Percentiles rank a stretch among this genome's conserved stretches.
Conservation (phyloP, 2,797 vertebrate species). For the Molossus alvarezi region DNA sequence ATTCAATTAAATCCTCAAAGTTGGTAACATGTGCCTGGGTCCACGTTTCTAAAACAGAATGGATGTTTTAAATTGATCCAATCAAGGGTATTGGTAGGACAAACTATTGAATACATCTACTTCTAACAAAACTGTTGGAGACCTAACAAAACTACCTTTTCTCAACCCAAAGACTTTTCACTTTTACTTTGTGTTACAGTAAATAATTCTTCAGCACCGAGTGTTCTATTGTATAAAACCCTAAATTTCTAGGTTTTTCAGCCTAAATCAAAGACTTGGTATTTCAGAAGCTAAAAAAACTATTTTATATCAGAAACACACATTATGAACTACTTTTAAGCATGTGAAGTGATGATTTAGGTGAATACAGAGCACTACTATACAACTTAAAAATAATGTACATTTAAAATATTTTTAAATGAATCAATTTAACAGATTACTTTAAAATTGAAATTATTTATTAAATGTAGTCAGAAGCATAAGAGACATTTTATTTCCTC, state of each 20-base stretch:
- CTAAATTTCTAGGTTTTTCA: neutral
- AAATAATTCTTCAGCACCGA: neutral
- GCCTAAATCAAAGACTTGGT: neutral
- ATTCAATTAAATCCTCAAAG: neutral
- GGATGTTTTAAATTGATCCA: neutral
- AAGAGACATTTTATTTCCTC: neutral
- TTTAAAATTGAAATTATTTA: neutral
- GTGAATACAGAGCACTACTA: neutral
- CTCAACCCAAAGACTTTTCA: neutral
- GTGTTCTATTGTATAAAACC: neutral
- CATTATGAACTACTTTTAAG: neutral
- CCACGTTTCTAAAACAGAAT: neutral
- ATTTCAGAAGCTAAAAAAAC: neutral
- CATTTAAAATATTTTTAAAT: constrained; percentile 7
- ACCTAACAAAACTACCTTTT: neutral
- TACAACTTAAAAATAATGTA: neutral
- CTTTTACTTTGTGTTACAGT: neutral
- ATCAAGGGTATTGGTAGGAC: neutral
- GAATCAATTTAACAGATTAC: neutral
- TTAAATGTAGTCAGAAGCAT: neutral
- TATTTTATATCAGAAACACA: neutral
- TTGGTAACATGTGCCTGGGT: neutral
- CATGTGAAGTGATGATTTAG: neutral
- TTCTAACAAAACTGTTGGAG: neutral
- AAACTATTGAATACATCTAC: neutral